Evolutionary conservation across 2,113 vertebrate genomes (phyloP).

Genomic region (Clinocottus analis): DNA sequence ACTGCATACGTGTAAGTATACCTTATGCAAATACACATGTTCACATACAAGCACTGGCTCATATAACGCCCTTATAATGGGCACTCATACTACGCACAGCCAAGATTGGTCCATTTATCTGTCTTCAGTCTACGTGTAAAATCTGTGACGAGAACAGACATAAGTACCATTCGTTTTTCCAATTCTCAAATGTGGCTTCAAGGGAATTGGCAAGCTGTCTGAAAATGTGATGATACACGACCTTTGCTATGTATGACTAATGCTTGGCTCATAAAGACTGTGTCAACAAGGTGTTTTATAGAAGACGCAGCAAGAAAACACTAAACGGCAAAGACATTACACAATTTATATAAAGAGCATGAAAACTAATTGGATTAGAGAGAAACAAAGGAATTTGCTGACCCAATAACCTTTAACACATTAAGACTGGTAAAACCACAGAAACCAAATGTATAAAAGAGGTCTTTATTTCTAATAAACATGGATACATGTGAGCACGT

Average conservation of each 20-base stretch:
- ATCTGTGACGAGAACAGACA: slow-evolving; percentile 54
- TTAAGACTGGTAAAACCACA: slow-evolving; percentile 27
- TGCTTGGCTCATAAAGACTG: slow-evolving; percentile 61
- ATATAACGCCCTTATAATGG: slow-evolving; percentile 35
- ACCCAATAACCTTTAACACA: slow-evolving; percentile 38
- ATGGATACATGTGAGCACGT: slow-evolving; percentile 61
- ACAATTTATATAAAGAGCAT: slow-evolving; percentile 50
- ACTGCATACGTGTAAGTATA: slow-evolving; percentile 45
- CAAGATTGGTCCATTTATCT: slow-evolving; percentile 49
- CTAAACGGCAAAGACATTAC: slow-evolving; percentile 49
- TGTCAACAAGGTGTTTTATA: slow-evolving; percentile 74
- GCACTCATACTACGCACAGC: slow-evolving; percentile 31
- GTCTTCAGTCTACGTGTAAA: slow-evolving; percentile 58
- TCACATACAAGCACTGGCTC: slow-evolving; percentile 12
- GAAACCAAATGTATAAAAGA: slow-evolving; percentile 67
- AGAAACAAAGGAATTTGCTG: slow-evolving; percentile 49
- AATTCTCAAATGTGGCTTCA: slow-evolving; percentile 54
- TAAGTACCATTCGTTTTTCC: slow-evolving; percentile 59
- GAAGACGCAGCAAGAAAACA: slow-evolving; percentile 56
- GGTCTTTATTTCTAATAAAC: slow-evolving; percentile 81
- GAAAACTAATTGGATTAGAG: slow-evolving; percentile 59
- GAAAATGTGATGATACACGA: slow-evolving; percentile 71
- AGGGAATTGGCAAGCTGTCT: slow-evolving; percentile 68
- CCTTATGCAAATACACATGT: slow-evolving; percentile 45
- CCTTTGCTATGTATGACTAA: slow-evolving; percentile 78